These are phyloP conservation scores for Troides oblongomaculatus DNA, from an alignment of 2,888 invertebrate genomes.

Conservation along the genomic window DNA sequence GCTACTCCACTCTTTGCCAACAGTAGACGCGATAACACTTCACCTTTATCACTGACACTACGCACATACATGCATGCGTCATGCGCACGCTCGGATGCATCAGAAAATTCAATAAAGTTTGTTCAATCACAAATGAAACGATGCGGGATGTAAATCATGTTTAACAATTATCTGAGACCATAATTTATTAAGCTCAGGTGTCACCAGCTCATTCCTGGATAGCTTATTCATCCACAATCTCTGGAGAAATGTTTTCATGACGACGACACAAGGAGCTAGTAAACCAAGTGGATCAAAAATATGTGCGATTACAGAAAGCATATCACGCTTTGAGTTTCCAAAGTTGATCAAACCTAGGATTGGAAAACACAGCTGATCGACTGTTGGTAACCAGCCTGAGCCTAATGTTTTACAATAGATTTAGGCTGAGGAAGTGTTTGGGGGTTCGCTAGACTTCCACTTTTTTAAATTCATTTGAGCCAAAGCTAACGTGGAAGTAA, in stretches of 20 bases:
- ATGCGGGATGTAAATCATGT: constrained; percentile 35
- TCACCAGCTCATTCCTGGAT: background rate
- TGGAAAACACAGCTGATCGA: constrained; percentile 25
- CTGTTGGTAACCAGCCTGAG: constrained; percentile 14
- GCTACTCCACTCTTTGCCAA: constrained; percentile 39
- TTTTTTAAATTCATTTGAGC: constrained; percentile 35
- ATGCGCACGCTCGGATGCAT: constrained; percentile 41
- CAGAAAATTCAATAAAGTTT: constrained; percentile 30
- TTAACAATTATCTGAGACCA: constrained; percentile 23
- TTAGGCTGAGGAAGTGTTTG: constrained; percentile 15
- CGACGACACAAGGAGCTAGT: background rate
- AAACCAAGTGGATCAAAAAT: constrained; percentile 28
- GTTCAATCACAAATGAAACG: constrained; percentile 32
- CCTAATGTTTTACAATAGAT: constrained; percentile 15
- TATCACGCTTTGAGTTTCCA: constrained; percentile 22
- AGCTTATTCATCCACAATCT: background rate
- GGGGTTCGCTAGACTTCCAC: constrained; percentile 33
- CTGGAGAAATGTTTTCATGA: background rate
- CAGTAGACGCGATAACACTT: constrained; percentile 1
- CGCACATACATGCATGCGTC: constrained; percentile 39
- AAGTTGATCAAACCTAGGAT: background rate
- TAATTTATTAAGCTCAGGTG: background rate
- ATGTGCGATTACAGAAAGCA: constrained; percentile 30
- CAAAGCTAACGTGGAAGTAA: constrained; percentile 32
- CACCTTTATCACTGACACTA: constrained; percentile 27